These are phyloP conservation scores for Melanerpes formicivorus DNA, from an alignment of 2,113 vertebrate species.

Conservation along the genomic window DNA sequence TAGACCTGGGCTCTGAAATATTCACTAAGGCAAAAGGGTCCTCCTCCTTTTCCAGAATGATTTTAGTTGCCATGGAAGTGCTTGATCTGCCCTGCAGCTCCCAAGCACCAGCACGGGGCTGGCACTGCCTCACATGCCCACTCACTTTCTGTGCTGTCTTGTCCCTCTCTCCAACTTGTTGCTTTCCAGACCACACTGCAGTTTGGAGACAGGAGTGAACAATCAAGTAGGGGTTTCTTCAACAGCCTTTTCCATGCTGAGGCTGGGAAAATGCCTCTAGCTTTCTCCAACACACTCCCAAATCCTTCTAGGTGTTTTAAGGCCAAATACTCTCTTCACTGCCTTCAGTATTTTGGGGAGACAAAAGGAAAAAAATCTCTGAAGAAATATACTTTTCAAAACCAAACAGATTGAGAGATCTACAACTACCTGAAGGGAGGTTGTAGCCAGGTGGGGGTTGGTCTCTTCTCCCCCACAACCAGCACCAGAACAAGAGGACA, in stretches of 20 bases:
- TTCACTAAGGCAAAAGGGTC: neutral
- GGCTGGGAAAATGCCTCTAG: neutral
- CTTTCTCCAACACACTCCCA: neutral
- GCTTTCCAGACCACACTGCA: neutral
- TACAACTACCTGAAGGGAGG: too few relatives aligned
- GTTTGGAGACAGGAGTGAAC: neutral
- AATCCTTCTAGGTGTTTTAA: neutral
- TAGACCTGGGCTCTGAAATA: neutral
- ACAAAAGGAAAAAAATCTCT: neutral
- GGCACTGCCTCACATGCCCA: accelerated
- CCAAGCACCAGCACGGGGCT: accelerated
- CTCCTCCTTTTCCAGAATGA: neutral
- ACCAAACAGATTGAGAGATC: neutral
- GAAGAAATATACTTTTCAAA: neutral
- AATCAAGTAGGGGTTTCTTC: neutral
- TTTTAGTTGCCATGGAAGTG: neutral
- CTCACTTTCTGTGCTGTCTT: accelerated
- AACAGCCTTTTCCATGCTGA: neutral
- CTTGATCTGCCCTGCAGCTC: accelerated
- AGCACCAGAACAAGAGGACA: too few relatives aligned
- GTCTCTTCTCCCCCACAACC: too few relatives aligned
- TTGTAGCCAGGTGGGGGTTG: too few relatives aligned
- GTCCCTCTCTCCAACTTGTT: neutral
- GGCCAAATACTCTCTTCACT: neutral
- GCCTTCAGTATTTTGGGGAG: neutral